Conservation (phyloP, 92 coral and sea anemone genomes). For the Nematostella vectensis region DNA sequence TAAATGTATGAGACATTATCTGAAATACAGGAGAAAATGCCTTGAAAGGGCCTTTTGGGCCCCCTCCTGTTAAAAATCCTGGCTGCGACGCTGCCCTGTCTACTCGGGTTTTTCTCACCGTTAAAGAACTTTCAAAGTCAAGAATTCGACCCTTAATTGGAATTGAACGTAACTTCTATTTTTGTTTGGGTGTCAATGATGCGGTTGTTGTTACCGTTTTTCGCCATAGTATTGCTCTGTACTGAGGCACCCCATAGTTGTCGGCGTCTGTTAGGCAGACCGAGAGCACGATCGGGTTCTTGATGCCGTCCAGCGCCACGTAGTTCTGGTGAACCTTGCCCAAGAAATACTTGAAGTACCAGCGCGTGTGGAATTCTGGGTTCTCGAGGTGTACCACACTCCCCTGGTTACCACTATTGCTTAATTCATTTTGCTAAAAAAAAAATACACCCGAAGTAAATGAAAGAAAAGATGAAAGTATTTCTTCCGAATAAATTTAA, state of each 20-base stretch:
- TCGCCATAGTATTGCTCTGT: slow-evolving; percentile 88
- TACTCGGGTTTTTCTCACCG: no score
- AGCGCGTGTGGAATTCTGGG: slow-evolving; percentile 95
- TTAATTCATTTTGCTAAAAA: slow-evolving; percentile 47
- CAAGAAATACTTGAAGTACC: slow-evolving; percentile 97
- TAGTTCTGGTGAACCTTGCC: slow-evolving; percentile 98
- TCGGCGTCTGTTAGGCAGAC: slow-evolving; percentile 94
- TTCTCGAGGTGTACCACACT: slow-evolving; percentile 93
- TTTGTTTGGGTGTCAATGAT: no score
- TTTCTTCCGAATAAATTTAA: not conserved
- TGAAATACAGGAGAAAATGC: no score
- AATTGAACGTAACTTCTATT: no score
- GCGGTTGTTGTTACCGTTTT: slow-evolving; percentile 86
- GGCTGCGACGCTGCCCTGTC: no score
- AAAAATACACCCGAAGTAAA: not conserved
- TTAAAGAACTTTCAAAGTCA: no score
- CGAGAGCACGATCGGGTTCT: slow-evolving; percentile 74
- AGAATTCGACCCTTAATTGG: no score
- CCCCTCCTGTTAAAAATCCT: no score
- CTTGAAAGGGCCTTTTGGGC: no score
- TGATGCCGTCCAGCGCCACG: slow-evolving; percentile 76
- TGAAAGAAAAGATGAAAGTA: not conserved
- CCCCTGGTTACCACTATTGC: slow-evolving; percentile 58
- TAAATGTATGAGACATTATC: no score
- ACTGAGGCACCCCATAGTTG: slow-evolving; percentile 89